Evolutionary conservation across 2,888 invertebrate species (phyloP), one percentile per base, ranked within the genome.

Genomic region (Aporophyla lueneburgensis): DNA sequence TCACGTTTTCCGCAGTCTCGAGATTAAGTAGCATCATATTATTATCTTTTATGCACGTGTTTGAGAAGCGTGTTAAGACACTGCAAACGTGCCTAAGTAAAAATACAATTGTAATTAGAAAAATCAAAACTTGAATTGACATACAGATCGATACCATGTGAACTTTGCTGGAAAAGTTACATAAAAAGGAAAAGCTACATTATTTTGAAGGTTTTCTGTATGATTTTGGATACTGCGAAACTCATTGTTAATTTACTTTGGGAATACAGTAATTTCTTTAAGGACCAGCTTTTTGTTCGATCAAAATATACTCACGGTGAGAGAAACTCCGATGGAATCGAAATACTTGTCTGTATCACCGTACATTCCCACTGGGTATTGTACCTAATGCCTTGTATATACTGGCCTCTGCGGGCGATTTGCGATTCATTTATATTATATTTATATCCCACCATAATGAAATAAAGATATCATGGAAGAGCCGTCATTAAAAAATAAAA

Each of bases 271-370:
- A n/a, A n/a, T n/a, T 27, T 24, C 27, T 71, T 5, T 16, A 46
- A n/a, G 9, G 9, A 14, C 16, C 1, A n/a, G 14, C 51, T 51
- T 24, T 49, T 40, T 2, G 5, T 54, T 33, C 12, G 0, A 49
- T 65, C 33, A 14, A 53, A 40, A 46, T 12, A 27, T 90, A 92
- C 93, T 93, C 78, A 93, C 93, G 78, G 91, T 92, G 73, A 92
- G 87, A 76, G 89, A 89, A 68, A 87, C 78, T 65, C 91, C 92
- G 67, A 91, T 88, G 75, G 87, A 87, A 66, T 91, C 86, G 78
- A 87, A 86, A 83, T 88, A 86, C 78, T 87, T 86, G 74, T 91
- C 87, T 33, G 86, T 82, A 51, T 85, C 77, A 80, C 73, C 68
- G 83, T 83, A 74, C 88, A 87, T 90, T 83, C 90, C 91, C 89